Evolutionary conservation across 2,113 vertebrate species (phyloP).

Genomic region (Apaloderma vittatum): DNA sequence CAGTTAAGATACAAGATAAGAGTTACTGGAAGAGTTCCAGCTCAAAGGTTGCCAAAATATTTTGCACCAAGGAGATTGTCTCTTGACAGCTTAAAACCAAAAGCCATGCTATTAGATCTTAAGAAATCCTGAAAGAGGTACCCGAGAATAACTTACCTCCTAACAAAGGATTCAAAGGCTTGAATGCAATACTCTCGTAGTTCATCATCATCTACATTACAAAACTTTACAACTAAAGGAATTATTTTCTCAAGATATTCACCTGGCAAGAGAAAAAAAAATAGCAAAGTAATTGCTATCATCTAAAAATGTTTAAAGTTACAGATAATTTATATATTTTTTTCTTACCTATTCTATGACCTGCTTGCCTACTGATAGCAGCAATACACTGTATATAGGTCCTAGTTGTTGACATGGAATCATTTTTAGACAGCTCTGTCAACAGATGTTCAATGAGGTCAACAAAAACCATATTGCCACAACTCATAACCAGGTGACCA

Average conservation of each 20-base stretch:
- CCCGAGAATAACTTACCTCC: constrained; percentile 82
- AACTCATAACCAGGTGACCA: constrained; percentile 98
- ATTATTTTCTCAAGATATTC: constrained; percentile 99
- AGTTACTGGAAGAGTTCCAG: not conserved
- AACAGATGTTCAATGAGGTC: constrained; percentile 98
- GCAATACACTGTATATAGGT: constrained; percentile 99
- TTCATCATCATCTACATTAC: constrained; percentile 97
- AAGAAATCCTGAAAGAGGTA: not conserved
- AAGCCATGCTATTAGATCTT: not conserved
- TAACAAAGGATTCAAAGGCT: constrained; percentile 98
- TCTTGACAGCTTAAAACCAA: not conserved
- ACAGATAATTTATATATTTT: not conserved
- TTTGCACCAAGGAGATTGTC: not conserved
- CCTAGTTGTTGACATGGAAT: constrained; percentile 98
- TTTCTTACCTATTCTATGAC: constrained; percentile 95
- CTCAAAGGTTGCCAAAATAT: not conserved
- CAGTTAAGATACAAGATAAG: not conserved
- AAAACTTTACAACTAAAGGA: constrained; percentile 98
- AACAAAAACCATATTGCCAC: constrained; percentile 97
- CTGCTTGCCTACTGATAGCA: constrained; percentile 98
- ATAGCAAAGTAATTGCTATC: not conserved
- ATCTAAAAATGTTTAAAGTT: not conserved
- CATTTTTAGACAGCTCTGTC: constrained; percentile 94
- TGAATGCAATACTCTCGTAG: constrained; percentile 98
- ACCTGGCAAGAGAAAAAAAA: constrained; percentile 78